Evolutionary conservation across 1,140 invertebrate genomes (phyloP).

Genomic region (Manduca sexta): DNA sequence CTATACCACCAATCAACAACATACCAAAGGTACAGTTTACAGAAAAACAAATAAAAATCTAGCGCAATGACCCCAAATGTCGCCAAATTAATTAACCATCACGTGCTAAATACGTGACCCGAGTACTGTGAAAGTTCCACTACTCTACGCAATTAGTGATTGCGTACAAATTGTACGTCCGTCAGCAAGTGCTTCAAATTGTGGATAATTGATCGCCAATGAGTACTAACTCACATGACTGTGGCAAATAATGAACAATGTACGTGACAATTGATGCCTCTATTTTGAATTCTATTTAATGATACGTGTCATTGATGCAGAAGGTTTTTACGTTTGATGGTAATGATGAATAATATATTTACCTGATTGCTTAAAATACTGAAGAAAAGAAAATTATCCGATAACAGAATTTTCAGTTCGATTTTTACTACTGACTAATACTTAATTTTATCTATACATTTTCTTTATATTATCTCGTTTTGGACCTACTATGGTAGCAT

Average conservation of each 20-base stretch:
- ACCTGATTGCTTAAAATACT: too few relatives aligned
- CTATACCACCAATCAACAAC: too few relatives aligned
- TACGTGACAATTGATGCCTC: constrained; percentile 12
- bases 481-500: too few relatives aligned
- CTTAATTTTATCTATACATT: too few relatives aligned
- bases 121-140: constrained; percentile 35
- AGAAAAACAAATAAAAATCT: too few relatives aligned
- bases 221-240: constrained; percentile 43
- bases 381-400: too few relatives aligned
- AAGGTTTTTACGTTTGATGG: too few relatives aligned
- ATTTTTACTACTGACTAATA: too few relatives aligned
- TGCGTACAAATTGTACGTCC: constrained; percentile 47
- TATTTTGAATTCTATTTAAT: constrained; percentile 1
- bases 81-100: constrained; percentile 41
- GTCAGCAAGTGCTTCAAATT: constrained; percentile 61
- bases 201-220: constrained; percentile 63
- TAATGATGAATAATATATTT: too few relatives aligned
- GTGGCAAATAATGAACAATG: constrained; percentile 25
- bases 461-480: too few relatives aligned
- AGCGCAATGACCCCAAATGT: neutral
- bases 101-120: constrained; percentile 28
- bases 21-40: too few relatives aligned
- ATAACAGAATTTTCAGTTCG: too few relatives aligned
- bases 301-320: neutral
- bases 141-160: constrained; percentile 60